Evolutionary conservation across 2,113 vertebrate species (phyloP).

Genomic region (Naja naja): DNA sequence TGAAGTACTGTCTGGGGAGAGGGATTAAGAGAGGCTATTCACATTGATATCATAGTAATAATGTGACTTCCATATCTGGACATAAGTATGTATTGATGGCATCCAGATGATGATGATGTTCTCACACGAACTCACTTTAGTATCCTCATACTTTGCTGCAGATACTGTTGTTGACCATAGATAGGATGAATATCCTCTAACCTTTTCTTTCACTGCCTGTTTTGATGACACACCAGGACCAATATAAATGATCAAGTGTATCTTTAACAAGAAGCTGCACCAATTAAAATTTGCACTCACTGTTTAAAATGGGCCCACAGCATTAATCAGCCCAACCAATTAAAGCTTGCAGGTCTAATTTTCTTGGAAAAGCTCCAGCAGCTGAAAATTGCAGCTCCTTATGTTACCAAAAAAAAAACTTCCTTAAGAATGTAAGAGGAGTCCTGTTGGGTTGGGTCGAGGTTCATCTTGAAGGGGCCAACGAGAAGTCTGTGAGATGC

Average conservation of each 20-base stretch:
- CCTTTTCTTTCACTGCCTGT: background rate
- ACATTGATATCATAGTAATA: background rate
- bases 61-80: background rate
- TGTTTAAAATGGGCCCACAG: background rate
- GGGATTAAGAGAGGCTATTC: background rate
- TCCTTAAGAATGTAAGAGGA: background rate
- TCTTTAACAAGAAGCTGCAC: background rate
- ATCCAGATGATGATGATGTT: background rate
- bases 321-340: slow-evolving; percentile 8
- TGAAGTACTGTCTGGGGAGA: background rate
- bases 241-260: background rate
- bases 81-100: background rate
- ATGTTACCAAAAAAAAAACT: too few relatives aligned
- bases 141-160: background rate
- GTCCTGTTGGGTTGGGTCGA: background rate
- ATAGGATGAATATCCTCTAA: background rate
- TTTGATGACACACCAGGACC: background rate
- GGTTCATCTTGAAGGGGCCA: background rate
- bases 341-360: background rate
- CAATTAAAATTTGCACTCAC: background rate
- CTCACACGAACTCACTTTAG: background rate
- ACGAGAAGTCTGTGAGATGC: background rate
- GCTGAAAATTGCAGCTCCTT: background rate
- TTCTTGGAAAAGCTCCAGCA: background rate
- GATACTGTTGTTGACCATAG: background rate